phyloP scores from a whole-genome alignment of 2,113 vertebrate genomes.

The Elgaria multicarinata region DNA sequence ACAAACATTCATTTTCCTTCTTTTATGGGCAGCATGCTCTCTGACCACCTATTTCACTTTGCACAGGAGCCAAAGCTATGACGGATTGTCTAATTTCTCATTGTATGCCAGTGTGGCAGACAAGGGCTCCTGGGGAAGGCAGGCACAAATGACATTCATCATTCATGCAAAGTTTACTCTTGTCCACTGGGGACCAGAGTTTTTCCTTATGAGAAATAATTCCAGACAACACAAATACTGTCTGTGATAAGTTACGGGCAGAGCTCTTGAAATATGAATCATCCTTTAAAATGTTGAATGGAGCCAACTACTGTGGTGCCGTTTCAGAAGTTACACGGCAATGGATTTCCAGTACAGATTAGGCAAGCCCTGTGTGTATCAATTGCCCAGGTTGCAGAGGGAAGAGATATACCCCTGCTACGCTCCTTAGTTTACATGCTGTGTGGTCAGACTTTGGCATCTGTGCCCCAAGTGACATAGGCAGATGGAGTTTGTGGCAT shows the following conservation, averaged over 20 bases:
- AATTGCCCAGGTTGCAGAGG: neutral
- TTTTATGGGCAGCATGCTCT: neutral
- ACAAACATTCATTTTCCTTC: neutral
- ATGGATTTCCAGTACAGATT: neutral
- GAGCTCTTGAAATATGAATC: neutral
- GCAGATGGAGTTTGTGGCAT: neutral
- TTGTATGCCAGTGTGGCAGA: neutral
- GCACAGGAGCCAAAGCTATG: neutral
- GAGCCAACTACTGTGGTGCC: neutral
- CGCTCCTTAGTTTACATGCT: neutral
- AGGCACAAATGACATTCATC: slow-evolving; percentile 3
- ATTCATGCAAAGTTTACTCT: neutral
- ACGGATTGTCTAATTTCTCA: slow-evolving; percentile 7
- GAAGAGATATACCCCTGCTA: neutral
- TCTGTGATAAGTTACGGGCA: neutral
- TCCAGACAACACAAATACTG: neutral
- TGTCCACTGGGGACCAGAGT: neutral
- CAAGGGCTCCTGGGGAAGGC: neutral
- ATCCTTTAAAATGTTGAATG: neutral
- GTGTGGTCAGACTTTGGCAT: neutral
- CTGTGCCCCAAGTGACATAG: neutral
- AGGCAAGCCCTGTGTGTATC: neutral
- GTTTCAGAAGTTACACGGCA: neutral
- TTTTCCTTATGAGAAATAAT: neutral
- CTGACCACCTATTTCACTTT: neutral